Conservation (phyloP, 30 jellyfish, hydroid and myxozoan species). For the Morbakka virulenta region DNA sequence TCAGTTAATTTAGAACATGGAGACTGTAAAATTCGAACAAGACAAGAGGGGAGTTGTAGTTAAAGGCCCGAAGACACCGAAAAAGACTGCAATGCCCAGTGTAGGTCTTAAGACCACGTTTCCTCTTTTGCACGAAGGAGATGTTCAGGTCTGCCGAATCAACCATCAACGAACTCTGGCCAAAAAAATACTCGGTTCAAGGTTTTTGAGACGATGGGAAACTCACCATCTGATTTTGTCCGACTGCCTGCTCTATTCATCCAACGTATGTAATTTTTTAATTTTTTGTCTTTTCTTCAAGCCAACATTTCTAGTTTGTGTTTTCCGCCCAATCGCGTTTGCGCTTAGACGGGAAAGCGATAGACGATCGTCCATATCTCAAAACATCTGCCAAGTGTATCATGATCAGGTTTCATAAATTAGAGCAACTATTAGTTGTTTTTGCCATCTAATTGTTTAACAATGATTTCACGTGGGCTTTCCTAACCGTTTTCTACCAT, state of each 20-base stretch:
- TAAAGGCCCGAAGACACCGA: not conserved
- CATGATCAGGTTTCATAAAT: no score
- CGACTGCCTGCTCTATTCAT: conserved; percentile 55
- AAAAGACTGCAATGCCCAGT: not conserved
- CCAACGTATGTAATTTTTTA: conserved; percentile 68
- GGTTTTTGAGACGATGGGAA: conserved; percentile 73
- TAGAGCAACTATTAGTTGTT: no score
- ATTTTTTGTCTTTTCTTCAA: no score
- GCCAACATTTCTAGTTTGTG: no score
- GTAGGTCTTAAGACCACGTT: not conserved
- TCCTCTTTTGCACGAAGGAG: conserved; percentile 69
- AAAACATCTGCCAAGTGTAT: no score
- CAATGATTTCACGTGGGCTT: no score
- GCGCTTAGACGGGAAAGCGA: no score
- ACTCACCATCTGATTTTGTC: conserved; percentile 60
- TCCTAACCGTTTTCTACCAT: no score
- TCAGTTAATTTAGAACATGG: no score
- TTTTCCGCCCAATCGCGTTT: no score
- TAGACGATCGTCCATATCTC: no score
- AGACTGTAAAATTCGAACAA: not conserved
- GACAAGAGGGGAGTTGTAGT: not conserved
- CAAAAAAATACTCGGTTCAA: conserved; percentile 58
- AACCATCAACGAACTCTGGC: conserved; percentile 55
- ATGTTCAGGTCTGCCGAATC: conserved; percentile 61
- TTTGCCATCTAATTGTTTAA: no score